Percentiles rank a stretch among this genome's conserved stretches.
Conservation (phyloP, 2,888 invertebrate species). For the Hypomecis atomaria region DNA sequence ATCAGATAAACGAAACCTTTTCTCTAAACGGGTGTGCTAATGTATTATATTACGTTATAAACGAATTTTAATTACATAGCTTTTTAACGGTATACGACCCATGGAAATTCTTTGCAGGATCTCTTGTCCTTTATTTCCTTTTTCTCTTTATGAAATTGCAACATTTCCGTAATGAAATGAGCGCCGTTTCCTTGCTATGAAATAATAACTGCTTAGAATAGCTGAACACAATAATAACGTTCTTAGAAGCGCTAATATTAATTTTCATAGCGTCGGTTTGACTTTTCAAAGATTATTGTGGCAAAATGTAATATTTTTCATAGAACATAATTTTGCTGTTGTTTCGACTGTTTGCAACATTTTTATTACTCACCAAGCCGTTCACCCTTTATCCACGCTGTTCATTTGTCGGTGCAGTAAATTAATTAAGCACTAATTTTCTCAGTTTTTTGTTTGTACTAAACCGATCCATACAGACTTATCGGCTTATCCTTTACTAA, state of each 20-base stretch:
- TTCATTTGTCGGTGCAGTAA: too few relatives aligned
- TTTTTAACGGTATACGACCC: conserved; percentile 22
- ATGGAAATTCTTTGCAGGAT: conserved; percentile 28
- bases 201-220: conserved; percentile 19
- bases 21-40: conserved; percentile 58
- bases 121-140: conserved; percentile 33
- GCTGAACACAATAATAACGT: conserved; percentile 2
- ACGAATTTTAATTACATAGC: conserved; percentile 29
- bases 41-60: conserved; percentile 53
- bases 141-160: conserved; percentile 29
- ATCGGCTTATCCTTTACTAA: too few relatives aligned
- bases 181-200: conserved; percentile 16
- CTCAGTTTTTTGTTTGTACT: too few relatives aligned
- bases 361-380: too few relatives aligned
- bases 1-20: conserved; percentile 67
- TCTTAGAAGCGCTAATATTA: neutral
- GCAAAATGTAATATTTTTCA: too few relatives aligned
- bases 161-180: conserved; percentile 28
- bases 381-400: too few relatives aligned
- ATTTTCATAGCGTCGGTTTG: neutral
- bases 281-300: too few relatives aligned
- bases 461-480: too few relatives aligned
- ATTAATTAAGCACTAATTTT: too few relatives aligned
- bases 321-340: too few relatives aligned
- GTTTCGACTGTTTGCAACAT: too few relatives aligned